These are phyloP conservation scores for Poeciliopsis presidionis DNA, from an alignment of 2,797 vertebrate species.

Conservation along the genomic window DNA sequence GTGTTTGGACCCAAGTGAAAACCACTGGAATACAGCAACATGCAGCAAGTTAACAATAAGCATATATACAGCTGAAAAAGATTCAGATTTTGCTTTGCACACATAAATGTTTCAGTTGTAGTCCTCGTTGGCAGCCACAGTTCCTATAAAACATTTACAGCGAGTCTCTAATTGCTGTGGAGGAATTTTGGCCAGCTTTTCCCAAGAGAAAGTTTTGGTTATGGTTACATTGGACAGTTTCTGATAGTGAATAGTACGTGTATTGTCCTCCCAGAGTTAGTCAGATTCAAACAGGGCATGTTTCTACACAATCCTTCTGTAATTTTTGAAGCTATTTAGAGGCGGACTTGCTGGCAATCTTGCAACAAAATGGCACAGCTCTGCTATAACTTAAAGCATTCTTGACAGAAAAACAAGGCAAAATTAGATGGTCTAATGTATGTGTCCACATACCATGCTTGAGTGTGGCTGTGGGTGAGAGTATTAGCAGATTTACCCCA, in stretches of 20 bases:
- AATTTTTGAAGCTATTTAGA: neutral
- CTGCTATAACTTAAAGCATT: neutral
- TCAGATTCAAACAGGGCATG: neutral
- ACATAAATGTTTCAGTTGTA: neutral
- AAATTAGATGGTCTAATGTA: neutral
- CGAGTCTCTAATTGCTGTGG: neutral
- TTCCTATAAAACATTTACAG: neutral
- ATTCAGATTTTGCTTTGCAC: neutral
- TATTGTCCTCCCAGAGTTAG: neutral
- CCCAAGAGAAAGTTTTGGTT: neutral
- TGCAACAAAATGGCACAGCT: slow-evolving; percentile 1
- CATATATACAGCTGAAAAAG: neutral
- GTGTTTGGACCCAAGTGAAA: neutral
- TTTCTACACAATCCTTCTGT: neutral
- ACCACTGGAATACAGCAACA: neutral
- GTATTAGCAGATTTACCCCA: slow-evolving; percentile 36
- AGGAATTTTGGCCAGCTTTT: neutral
- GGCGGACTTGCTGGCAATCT: neutral
- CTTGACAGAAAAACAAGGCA: neutral
- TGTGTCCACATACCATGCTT: slow-evolving; percentile 9
- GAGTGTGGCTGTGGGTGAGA: slow-evolving; percentile 6
- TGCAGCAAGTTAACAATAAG: neutral
- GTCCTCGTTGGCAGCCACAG: neutral
- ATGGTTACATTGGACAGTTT: neutral
- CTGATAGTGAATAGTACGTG: neutral